These are phyloP conservation scores for Astyanax mexicanus DNA, from an alignment of 2,797 vertebrate species.

Conservation along the genomic window DNA sequence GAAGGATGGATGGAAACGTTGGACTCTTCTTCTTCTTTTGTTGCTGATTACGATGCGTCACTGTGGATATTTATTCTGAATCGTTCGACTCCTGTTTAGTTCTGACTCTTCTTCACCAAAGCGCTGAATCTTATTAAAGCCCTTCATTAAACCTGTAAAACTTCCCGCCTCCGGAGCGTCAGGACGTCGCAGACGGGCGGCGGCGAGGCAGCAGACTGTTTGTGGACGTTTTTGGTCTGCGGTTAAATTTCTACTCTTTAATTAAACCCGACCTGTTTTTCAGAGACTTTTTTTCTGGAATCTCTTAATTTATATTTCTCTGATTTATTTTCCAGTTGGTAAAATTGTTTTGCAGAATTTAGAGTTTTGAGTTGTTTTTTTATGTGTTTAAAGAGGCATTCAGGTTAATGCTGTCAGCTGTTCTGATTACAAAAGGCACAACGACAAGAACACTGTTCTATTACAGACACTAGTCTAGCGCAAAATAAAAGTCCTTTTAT, in stretches of 20 bases:
- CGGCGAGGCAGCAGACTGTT: slow-evolving; percentile 3
- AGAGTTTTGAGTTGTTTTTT: neutral
- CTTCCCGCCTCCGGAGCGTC: neutral
- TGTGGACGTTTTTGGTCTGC: neutral
- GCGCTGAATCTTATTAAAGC: slow-evolving; percentile 15
- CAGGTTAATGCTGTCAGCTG: slow-evolving; percentile 8
- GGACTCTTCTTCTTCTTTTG: slow-evolving; percentile 39
- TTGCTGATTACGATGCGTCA: slow-evolving; percentile 41
- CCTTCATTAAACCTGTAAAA: slow-evolving; percentile 18
- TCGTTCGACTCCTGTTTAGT: slow-evolving; percentile 28
- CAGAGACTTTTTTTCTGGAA: neutral
- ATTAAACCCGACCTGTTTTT: neutral
- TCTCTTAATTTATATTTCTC: slow-evolving; percentile 9
- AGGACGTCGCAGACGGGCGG: neutral
- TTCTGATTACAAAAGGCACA: neutral
- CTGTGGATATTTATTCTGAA: slow-evolving; percentile 49
- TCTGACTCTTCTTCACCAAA: slow-evolving; percentile 44
- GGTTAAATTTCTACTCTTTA: neutral
- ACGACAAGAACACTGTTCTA: slow-evolving; percentile 17
- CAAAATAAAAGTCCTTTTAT: slow-evolving; percentile 3
- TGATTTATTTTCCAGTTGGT: neutral
- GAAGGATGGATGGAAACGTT: slow-evolving; percentile 27
- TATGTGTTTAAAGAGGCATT: slow-evolving; percentile 6
- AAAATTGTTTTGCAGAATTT: slow-evolving; percentile 2
- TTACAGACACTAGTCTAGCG: neutral